Percentiles rank a stretch among this genome's conserved stretches.
Evolutionary conservation across 2,797 vertebrate species (phyloP).

Genomic region (Sitta carolinensis): DNA sequence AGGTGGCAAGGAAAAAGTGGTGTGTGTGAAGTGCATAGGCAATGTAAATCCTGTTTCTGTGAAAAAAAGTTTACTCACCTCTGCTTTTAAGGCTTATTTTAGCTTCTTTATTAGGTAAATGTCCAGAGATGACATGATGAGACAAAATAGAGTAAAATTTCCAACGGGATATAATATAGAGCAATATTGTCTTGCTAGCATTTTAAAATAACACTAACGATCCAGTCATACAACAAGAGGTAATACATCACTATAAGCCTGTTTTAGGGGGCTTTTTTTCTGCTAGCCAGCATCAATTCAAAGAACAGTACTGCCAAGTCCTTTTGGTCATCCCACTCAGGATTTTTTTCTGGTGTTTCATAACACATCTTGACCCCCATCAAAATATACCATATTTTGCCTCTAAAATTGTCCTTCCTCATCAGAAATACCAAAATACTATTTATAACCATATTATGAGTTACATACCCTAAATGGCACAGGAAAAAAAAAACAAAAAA

Average conservation of each 20-base stretch:
- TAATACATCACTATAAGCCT: background rate
- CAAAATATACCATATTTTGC: background rate
- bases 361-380: background rate
- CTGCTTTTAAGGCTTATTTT: conserved; percentile 18
- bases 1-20: conserved; percentile 30
- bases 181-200: background rate
- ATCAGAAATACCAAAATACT: no score
- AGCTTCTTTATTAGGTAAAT: background rate
- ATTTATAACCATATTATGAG: no score
- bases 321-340: background rate
- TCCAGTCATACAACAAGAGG: background rate
- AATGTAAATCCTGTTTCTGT: background rate
- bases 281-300: background rate
- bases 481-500: no score
- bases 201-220: background rate
- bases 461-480: no score
- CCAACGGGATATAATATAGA: background rate
- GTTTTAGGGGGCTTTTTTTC: background rate
- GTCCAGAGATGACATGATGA: background rate
- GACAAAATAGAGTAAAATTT: background rate
- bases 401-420: background rate
- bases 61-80: background rate
- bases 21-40: background rate
- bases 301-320: background rate
- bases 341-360: background rate